Conservation (phyloP, 2,797 vertebrate genomes). For the Enteromius mattozi region DNA sequence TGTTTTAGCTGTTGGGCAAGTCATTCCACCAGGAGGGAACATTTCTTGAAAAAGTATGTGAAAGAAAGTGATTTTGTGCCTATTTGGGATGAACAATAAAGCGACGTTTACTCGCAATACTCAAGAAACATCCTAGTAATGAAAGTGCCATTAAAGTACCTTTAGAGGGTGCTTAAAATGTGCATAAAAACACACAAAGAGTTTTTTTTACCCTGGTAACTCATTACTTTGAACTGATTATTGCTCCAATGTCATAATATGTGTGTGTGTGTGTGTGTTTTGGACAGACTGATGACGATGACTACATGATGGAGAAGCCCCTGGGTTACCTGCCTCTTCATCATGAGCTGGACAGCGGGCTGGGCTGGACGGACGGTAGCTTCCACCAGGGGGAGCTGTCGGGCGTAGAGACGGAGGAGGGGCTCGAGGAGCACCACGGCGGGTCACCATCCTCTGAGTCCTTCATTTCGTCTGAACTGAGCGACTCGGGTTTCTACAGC, state of each 20-base stretch:
- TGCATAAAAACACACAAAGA: background rate
- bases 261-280: constrained; percentile 31
- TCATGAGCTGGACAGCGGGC: constrained; percentile 79
- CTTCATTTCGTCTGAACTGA: constrained; percentile 79
- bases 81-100: too few relatives aligned
- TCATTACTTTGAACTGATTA: background rate
- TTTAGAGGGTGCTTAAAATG: too few relatives aligned
- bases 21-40: too few relatives aligned
- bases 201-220: background rate
- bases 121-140: too few relatives aligned
- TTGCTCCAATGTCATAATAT: background rate
- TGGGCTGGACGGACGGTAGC: constrained; percentile 80
- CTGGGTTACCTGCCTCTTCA: constrained; percentile 75
- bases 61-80: too few relatives aligned
- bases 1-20: too few relatives aligned
- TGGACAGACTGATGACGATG: constrained; percentile 77
- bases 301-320: constrained; percentile 74
- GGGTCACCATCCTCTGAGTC: constrained; percentile 76
- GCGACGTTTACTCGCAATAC: too few relatives aligned
- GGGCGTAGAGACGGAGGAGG: constrained; percentile 78
- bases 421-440: constrained; percentile 76
- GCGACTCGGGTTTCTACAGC: constrained; percentile 79
- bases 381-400: constrained; percentile 81
- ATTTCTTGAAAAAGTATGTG: too few relatives aligned
- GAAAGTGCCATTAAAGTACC: too few relatives aligned